Base-by-base conservation (phyloP, 2,797 vertebrate genomes). In the Hypotaenidia okinawae region DNA sequence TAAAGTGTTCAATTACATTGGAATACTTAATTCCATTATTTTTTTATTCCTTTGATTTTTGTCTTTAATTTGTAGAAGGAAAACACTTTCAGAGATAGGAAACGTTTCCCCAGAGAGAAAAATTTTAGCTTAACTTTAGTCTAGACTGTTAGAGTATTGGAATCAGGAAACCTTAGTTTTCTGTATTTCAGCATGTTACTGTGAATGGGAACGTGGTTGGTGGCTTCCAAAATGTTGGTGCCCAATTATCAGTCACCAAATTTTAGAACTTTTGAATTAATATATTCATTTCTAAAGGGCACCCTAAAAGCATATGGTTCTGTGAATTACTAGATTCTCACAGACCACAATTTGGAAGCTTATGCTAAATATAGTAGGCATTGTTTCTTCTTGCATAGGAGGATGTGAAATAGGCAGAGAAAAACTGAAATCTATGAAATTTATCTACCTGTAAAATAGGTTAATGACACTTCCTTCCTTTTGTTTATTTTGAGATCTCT, bases 361-460 rank as follows among this genome's bases (percentile, higher is more conserved):
- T 68, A 43, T 22, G 61, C 89, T 96, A 96, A 91, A 87, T 95
- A 95, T 93, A 95, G 89, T 28, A 37, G 52, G 94, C 43, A 95
- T 97, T 95, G 93, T 95, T 94, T 39, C 68, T 89, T 16, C 81
- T 90, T 95, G 54, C 84, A 80, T 74, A 92, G 72, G 75, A 96
- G 94, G 94, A 97, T 95, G 93, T 95, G 93, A 95, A 95, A 90
- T 73, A 89, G 80, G 59, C 88, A 94, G 61, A 93, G 84, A 92
- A 94, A 96, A 85, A 17, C 68, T 64, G 58, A 92, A 93, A 92
- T 90, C 74, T 61, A 35, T 89, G 64, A 87, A 93, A 89, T 94
- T 89, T 95, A 74, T 94, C 72, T 96, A 94, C 91, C 92, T 96
- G 91, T 90, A 76, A 91, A 92, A 89, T 70, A 57, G 57, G 45